phyloP scores from a whole-genome alignment of 2,797 vertebrate species.

The Microcaecilia unicolor region DNA sequence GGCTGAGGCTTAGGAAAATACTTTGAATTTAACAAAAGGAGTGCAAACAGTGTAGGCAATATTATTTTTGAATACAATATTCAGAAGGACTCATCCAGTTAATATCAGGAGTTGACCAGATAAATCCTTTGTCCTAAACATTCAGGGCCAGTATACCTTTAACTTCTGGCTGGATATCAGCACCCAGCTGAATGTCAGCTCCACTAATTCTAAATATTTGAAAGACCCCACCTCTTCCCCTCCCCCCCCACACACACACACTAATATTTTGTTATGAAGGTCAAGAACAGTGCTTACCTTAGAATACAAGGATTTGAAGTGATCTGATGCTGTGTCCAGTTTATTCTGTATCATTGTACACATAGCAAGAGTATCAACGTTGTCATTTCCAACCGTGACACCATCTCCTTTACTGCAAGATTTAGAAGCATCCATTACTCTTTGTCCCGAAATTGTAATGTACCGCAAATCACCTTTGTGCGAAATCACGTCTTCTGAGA shows the following conservation, averaged over 20 bases:
- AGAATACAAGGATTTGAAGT: conserved; percentile 77
- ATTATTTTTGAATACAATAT: too few species aligned
- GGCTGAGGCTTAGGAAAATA: background rate
- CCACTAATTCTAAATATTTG: too few species aligned
- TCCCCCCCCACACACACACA: too few species aligned
- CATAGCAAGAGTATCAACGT: conserved; percentile 69
- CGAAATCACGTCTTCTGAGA: conserved; percentile 93
- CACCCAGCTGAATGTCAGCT: too few species aligned
- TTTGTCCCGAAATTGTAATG: conserved; percentile 91
- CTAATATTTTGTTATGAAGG: too few species aligned
- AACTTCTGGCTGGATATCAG: too few species aligned
- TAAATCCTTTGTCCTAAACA: too few species aligned
- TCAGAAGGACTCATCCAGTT: too few species aligned
- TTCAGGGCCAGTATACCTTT: too few species aligned
- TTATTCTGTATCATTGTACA: conserved; percentile 74
- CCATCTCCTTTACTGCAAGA: conserved; percentile 57
- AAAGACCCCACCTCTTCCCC: too few species aligned
- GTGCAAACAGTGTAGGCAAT: background rate
- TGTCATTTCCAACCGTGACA: conserved; percentile 44
- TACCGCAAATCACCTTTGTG: conserved; percentile 95
- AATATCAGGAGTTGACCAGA: too few species aligned
- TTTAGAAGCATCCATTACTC: conserved; percentile 83
- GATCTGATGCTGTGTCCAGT: conserved; percentile 68
- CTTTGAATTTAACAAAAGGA: background rate
- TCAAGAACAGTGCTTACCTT: too few species aligned